phyloP scores from a whole-genome alignment of 1,140 invertebrate species.

The Calosoma granatense region DNA sequence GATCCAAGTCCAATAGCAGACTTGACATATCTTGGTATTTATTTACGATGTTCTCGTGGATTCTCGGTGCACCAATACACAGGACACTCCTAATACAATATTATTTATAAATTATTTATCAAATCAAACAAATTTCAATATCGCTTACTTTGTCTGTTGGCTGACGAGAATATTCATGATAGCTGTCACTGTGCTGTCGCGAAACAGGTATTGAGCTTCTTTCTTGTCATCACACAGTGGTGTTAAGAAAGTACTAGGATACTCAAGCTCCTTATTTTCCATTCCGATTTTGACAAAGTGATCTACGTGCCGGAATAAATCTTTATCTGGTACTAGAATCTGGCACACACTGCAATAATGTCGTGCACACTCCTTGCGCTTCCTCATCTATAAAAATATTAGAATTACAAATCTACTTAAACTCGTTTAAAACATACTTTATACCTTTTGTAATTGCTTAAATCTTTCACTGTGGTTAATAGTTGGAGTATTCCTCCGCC shows the following conservation, averaged over 20 bases:
- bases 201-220: slow-evolving; percentile 69
- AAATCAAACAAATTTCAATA: neutral
- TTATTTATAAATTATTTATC: too few species aligned
- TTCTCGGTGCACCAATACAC: slow-evolving; percentile 67
- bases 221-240: slow-evolving; percentile 54
- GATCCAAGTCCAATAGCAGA: slow-evolving; percentile 68
- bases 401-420: neutral
- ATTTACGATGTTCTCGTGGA: slow-evolving; percentile 57
- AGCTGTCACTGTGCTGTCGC: slow-evolving; percentile 41
- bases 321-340: slow-evolving; percentile 39
- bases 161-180: slow-evolving; percentile 42
- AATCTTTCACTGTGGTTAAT: slow-evolving; percentile 43
- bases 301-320: slow-evolving; percentile 36
- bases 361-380: slow-evolving; percentile 32
- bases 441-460: slow-evolving; percentile 37
- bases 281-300: slow-evolving; percentile 39
- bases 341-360: slow-evolving; percentile 55
- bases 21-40: slow-evolving; percentile 43
- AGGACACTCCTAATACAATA: slow-evolving; percentile 60
- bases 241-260: slow-evolving; percentile 48
- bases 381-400: slow-evolving; percentile 33
- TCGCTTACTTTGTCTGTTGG: slow-evolving; percentile 38
- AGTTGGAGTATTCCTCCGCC: slow-evolving; percentile 36
- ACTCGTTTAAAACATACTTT: slow-evolving; percentile 17
- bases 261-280: slow-evolving; percentile 37